Percentiles rank a stretch among this genome's conserved stretches.
Evolutionary conservation across 2,113 vertebrate genomes (phyloP).

Genomic region (Rutilus rutilus): DNA sequence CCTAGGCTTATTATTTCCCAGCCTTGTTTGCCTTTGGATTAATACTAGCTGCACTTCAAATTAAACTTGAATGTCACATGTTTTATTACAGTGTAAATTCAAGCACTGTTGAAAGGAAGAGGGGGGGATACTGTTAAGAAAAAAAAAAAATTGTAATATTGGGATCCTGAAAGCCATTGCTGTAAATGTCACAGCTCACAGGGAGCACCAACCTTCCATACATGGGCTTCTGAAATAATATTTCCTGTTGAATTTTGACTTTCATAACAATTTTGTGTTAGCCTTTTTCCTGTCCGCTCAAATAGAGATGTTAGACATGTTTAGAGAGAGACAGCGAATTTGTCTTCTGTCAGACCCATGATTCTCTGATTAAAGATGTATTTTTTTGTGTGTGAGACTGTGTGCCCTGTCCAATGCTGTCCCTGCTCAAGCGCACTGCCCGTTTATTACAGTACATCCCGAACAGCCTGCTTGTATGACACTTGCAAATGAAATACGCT

Average conservation of each 20-base stretch:
- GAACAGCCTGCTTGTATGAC: not conserved
- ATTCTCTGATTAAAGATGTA: constrained; percentile 51
- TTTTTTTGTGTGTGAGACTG: constrained; percentile 17
- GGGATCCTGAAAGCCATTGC: constrained; percentile 59
- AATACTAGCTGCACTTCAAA: constrained; percentile 67
- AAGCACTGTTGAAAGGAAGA: constrained; percentile 46
- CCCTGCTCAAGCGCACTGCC: not conserved
- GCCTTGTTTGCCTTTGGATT: constrained; percentile 58
- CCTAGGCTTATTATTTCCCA: constrained; percentile 57
- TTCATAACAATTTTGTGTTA: constrained; percentile 60
- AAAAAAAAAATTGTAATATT: constrained; percentile 64
- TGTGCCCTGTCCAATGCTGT: constrained; percentile 31
- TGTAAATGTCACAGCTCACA: constrained; percentile 73
- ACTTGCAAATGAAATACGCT: not conserved
- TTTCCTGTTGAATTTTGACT: constrained; percentile 68
- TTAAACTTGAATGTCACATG: constrained; percentile 76
- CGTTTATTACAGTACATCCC: not conserved
- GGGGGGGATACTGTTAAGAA: constrained; percentile 54
- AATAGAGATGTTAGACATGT: constrained; percentile 60
- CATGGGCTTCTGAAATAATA: constrained; percentile 60
- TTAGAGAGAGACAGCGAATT: constrained; percentile 56
- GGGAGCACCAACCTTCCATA: constrained; percentile 68
- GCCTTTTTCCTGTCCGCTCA: constrained; percentile 46
- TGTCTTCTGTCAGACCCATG: constrained; percentile 52
- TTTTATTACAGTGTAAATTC: constrained; percentile 72